Base-by-base conservation (phyloP, 2,113 vertebrate species). In the Toxostoma redivivum region DNA sequence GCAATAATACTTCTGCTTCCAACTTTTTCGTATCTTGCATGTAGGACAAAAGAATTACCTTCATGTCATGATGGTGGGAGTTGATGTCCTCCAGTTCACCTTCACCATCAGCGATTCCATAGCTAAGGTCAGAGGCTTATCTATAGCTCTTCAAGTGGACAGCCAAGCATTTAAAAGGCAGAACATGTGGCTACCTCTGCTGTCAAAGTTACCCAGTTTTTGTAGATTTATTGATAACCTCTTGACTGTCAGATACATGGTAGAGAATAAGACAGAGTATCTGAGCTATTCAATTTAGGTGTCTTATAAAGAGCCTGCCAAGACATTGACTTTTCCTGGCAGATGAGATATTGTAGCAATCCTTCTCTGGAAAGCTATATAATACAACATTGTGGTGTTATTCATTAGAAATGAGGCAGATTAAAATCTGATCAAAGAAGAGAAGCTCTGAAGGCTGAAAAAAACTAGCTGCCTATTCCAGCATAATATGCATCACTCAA, bases 391-490 rank as follows among this genome's bases (percentile, higher is more conserved):
- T 58, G 71, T 80, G 53, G 37, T 94, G 76, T 86, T 94, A 93
- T 86, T 95, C 92, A 90, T 96, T 95, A 95, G 92, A 88, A 96
- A 90, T 73, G 50, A 92, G 67, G 78, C 64, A 79, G 90, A 90
- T 96, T 97, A 93, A 94, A 93, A 92, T 86, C 88, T 64, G 69
- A 91, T 88, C 80, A 84, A 72, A 91, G 45, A 77, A 92, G 33
- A 31, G 35, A 93, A 56, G 40, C 31, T 86, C 58, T 77, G 50
- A 70, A 80, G 48, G 58, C 62, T 4, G 35, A n/a, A 62, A 87
- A 78, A 80, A 64, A 69, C 14, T 4, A 79, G 24, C 85, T 88
- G 40, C 74, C 54, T 70, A 54, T 92, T 95, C 42, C 58, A 86
- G 53, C 54, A 86, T 88, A 86, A 86, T 54, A 19, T 69, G 23